Base-by-base conservation (phyloP, 2,797 vertebrate genomes). In the Betta splendens region DNA sequence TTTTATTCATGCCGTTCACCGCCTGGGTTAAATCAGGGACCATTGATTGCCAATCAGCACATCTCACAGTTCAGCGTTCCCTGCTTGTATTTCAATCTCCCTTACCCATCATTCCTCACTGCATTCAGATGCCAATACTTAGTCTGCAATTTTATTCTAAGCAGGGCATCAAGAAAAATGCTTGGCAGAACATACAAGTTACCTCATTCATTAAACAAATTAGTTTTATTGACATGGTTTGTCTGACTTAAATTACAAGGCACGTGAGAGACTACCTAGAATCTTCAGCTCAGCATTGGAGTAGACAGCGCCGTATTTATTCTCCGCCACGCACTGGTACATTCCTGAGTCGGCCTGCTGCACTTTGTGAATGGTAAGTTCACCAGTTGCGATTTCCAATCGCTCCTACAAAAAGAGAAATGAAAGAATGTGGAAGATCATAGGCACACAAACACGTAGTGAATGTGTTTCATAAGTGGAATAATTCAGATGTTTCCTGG, bases 241-340 rank as follows among this genome's bases (percentile, higher is more conserved):
- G 9, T 44, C 15, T 3, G 12, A 16, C 32, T 33, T 39, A 4
- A 22, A 50, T 42, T 12, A 59, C 2, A 49, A 50, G 31, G 1
- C 5, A 18, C 48, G 32, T 1, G n/a, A 15, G 5, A 5, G 13
- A 18, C 5, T 71, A 88, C 97, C 97, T 90, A 98, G 87, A 83
- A 98, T 92, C 81, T 91, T 95, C 68, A 98, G 91, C 61, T 97
- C 94, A 0, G 96, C 95, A 39, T 92, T 94, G 3, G 94, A 92
- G 77, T 95, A 96, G 85, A 97, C 85, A 26, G 91, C 83, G 36
- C 94, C 94, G 0, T 98, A 94, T 61, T 96, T 98, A 80, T 98
- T 98, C 87, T 96, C 96, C 7, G 95, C 96, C 21, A 96, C 89
- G 68, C 96, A 98, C 77, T 98, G 96, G 87, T 97, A 98, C 96